A percentile compares a stretch with the other conserved stretches of the same genome.
phyloP scores from a whole-genome alignment of 2,113 vertebrate genomes.

The Erythrolamprus reginae region DNA sequence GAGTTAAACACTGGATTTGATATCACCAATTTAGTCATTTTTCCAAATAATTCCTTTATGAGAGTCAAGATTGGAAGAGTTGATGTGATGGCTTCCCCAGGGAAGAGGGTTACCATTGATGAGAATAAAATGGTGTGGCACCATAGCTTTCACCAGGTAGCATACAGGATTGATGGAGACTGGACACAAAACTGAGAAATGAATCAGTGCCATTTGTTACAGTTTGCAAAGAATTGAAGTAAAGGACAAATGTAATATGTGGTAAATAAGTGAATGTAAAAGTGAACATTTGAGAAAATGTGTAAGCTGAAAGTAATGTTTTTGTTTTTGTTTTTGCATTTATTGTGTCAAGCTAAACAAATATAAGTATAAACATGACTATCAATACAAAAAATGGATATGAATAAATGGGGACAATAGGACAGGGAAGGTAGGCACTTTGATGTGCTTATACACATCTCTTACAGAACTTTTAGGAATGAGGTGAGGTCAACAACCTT shows the following conservation, averaged over 20 bases:
- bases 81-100: not conserved
- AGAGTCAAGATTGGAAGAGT: not conserved
- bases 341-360: no score
- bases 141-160: not conserved
- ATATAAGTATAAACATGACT: no score
- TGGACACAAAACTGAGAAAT: not conserved
- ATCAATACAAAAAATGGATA: no score
- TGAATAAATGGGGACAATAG: no score
- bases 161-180: not conserved
- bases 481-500: no score
- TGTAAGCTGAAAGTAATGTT: not conserved
- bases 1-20: not conserved
- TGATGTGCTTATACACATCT: no score
- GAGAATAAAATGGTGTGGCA: not conserved
- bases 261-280: not conserved
- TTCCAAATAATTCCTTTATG: slow-evolving; percentile 3
- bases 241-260: not conserved
- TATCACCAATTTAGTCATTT: not conserved
- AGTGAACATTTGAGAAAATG: not conserved
- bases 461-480: no score
- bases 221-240: not conserved
- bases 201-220: not conserved
- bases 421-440: no score
- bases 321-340: no score
- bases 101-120: not conserved